These are phyloP conservation scores for Cheilosia impressa DNA, from an alignment of 2,888 invertebrate genomes.

Conservation along the genomic window DNA sequence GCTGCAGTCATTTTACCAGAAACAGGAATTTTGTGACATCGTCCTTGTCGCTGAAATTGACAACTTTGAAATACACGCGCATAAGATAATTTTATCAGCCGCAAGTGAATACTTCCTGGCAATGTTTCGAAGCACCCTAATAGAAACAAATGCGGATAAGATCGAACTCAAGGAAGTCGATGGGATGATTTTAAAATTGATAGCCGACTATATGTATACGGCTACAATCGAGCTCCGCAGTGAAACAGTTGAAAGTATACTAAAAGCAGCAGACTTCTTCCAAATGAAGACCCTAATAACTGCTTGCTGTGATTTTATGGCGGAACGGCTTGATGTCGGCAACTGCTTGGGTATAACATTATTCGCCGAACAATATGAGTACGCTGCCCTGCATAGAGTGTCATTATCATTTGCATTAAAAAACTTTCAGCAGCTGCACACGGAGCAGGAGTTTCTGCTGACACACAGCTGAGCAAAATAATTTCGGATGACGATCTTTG, in stretches of 20 bases:
- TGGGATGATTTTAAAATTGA: background rate
- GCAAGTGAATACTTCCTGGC: conserved; percentile 25
- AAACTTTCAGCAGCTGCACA: background rate
- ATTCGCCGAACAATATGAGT: conserved; percentile 11
- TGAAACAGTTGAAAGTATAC: conserved; percentile 6
- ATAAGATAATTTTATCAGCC: conserved; percentile 24
- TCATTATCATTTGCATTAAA: background rate
- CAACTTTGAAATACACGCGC: background rate
- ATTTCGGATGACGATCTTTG: background rate
- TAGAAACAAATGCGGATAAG: conserved; percentile 1
- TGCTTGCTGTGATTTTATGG: conserved; percentile 25
- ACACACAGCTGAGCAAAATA: background rate
- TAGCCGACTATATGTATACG: conserved; percentile 5
- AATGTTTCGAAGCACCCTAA: conserved; percentile 16
- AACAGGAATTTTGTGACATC: background rate
- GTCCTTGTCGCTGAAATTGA: background rate
- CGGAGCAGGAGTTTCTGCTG: background rate
- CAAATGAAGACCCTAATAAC: background rate
- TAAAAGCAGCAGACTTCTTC: conserved; percentile 22
- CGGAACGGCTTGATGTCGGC: background rate
- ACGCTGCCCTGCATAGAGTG: background rate
- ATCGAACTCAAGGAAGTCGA: conserved; percentile 1
- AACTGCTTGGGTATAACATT: conserved; percentile 11
- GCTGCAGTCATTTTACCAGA: background rate
- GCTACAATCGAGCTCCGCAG: background rate